Evolutionary conservation across 2,113 vertebrate genomes (phyloP).

Genomic region (Gadus chalcogrammus): DNA sequence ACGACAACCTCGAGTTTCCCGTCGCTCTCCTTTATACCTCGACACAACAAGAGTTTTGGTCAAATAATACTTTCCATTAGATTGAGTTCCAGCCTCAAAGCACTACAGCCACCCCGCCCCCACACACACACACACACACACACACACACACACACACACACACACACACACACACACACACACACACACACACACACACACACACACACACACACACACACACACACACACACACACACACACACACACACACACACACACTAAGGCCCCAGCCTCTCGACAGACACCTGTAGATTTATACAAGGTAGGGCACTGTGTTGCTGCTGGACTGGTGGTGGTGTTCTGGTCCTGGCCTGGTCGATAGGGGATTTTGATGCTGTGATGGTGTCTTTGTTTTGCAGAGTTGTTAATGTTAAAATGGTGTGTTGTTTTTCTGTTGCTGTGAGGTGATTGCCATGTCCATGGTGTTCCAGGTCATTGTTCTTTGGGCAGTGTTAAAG

Average conservation of each 20-base stretch:
- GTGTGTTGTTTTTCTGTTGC: no score
- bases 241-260: background rate
- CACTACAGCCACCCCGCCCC: no score
- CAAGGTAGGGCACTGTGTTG: background rate
- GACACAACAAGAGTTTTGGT: conserved; percentile 11
- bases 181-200: background rate
- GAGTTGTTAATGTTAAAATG: no score
- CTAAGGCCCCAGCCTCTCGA: background rate
- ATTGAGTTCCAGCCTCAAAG: no score
- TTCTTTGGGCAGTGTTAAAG: no score
- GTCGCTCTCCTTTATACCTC: background rate
- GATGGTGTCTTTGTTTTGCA: no score
- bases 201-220: background rate
- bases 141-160: background rate
- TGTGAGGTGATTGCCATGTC: no score
- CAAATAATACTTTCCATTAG: no score
- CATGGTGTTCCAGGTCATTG: no score
- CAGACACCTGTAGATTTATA: background rate
- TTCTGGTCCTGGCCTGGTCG: no score
- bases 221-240: background rate
- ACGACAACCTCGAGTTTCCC: conserved; percentile 38
- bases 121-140: background rate
- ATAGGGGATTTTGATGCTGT: no score
- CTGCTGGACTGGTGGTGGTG: no score
- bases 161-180: background rate